A percentile compares a stretch with the other conserved stretches of the same genome.
Conservation (phyloP, 2,113 vertebrate species). For the Calidris pugnax region DNA sequence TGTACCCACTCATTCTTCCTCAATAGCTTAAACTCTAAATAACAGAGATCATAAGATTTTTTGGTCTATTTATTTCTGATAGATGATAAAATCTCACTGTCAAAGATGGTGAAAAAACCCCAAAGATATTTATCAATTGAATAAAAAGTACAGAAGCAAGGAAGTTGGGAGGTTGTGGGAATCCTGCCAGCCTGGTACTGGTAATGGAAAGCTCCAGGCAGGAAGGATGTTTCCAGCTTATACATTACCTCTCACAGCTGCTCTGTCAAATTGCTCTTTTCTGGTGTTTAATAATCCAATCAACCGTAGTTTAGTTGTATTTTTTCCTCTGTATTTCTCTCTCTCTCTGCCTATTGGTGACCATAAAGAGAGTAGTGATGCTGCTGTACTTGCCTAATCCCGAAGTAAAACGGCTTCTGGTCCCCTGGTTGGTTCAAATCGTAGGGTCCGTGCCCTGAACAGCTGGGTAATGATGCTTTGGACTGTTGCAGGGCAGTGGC, state of each 20-base stretch:
- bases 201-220: not conserved
- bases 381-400: not conserved
- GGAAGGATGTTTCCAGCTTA: not conserved
- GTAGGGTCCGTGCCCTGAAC: accelerated
- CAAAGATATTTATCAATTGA: not conserved
- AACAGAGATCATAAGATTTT: not conserved
- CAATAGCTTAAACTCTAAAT: not conserved
- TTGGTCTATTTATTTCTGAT: not conserved
- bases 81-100: not conserved
- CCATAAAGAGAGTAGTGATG: not conserved
- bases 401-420: not conserved
- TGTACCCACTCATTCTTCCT: not conserved
- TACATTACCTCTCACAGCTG: not conserved
- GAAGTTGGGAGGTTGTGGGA: not conserved
- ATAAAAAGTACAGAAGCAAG: not conserved
- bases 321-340: not conserved
- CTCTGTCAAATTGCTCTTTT: not conserved
- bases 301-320: not conserved
- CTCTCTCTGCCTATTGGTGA: not conserved
- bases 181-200: not conserved
- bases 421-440: not conserved
- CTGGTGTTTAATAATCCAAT: not conserved
- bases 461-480: not conserved
- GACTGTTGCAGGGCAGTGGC: not conserved
- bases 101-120: not conserved